Conservation (phyloP, 2,888 invertebrate genomes). For the Chloroclystis v-ata region DNA sequence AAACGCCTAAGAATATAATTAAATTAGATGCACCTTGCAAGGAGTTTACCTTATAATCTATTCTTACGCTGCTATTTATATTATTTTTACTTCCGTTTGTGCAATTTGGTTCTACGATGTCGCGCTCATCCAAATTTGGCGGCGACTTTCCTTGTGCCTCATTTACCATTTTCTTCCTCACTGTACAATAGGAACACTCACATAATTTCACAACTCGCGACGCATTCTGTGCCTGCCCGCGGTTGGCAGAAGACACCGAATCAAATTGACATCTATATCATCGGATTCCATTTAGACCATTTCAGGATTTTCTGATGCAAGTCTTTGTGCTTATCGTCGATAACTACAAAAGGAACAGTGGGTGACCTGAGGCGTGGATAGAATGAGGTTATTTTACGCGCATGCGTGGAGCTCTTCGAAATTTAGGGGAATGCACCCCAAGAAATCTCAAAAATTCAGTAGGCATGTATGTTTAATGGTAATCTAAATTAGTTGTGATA, state of each 20-base stretch:
- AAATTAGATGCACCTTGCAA: constrained; percentile 9
- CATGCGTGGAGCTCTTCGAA: constrained; percentile 57
- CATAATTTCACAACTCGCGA: constrained; percentile 43
- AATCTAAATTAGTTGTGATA: background rate
- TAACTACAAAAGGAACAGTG: constrained; percentile 49
- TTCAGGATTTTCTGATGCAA: constrained; percentile 5
- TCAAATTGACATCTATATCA: constrained; percentile 6
- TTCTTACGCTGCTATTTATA: constrained; percentile 52
- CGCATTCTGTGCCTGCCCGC: constrained; percentile 27
- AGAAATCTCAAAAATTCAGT: background rate
- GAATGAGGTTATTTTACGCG: constrained; percentile 67
- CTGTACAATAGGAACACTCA: constrained; percentile 51
- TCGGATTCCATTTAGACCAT: constrained; percentile 26
- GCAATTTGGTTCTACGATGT: constrained; percentile 43
- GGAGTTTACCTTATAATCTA: constrained; percentile 61
- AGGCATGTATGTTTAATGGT: constrained; percentile 1
- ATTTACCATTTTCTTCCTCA: constrained; percentile 69
- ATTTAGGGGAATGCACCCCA: constrained; percentile 27
- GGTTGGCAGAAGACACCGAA: constrained; percentile 14
- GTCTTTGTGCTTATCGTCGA: constrained; percentile 21
- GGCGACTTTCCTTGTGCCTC: constrained; percentile 70
- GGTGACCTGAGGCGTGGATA: constrained; percentile 66
- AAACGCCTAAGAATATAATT: constrained; percentile 11
- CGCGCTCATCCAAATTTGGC: constrained; percentile 56
- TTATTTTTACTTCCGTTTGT: constrained; percentile 48